Evolutionary conservation across 2,113 vertebrate species (phyloP), one percentile per base, ranked within the genome.

Genomic region (Rhea americana): DNA sequence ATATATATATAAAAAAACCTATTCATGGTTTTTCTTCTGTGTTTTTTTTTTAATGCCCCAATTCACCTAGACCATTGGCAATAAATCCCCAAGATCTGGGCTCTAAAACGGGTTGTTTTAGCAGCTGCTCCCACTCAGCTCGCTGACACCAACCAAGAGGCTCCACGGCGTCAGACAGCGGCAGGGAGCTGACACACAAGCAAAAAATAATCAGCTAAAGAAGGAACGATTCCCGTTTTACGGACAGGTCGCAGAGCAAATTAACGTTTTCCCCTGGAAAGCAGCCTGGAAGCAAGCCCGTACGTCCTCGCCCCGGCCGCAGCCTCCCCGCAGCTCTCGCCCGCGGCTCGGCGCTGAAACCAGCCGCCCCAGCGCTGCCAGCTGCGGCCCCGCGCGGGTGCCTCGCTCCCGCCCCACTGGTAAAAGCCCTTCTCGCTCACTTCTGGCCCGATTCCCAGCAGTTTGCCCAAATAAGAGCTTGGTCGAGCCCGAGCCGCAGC

Each of bases 281-380:
- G 17, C 68, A 65, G 56, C 1, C 4, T 0, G 71, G 55, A n/a
- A 63, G 25, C 50, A 65, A 70, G 41, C 0, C 3, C 3, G 30
- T 12, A 3, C 2, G 2, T 59, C 73, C 35, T 63, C 1, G 0
- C 0, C 6, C 11, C 4, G 8, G 83, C 20, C 35, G n/a, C 45
- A 47, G 45, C 45, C 45, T 47, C 45, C 45, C 18, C 45, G 17
- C 17, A 6, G 45, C 45, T 47, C 16, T 18, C 10, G 45, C 45
- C 45, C 45, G 5, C 9, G 10, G 45, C 16, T 47, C 45, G 45
- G 45, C 45, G 17, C 6, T 47, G 45, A 47, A 47, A 47, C 45
- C 45, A 47, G 45, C 16, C 16, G 8, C 45, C 45, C 45, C 45
- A 17, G 45, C 45, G 45, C 45, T 47, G 16, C 45, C 45, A 14